Base-by-base conservation (phyloP, 92 coral and sea anemone genomes). In the Epizoanthus fatuus region DNA sequence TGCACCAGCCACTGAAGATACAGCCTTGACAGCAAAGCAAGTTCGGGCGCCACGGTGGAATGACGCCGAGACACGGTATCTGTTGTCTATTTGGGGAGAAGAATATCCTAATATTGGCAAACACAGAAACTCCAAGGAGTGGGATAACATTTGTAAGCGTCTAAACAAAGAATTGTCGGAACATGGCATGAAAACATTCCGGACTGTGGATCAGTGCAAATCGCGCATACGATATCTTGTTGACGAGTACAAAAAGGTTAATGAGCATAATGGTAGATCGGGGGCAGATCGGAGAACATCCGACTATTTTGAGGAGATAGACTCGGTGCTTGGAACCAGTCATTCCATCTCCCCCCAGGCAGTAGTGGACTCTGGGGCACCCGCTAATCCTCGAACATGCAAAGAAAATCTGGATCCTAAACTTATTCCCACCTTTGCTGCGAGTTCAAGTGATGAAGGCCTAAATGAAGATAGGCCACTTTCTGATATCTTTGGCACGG, bases 21-120 rank as follows among this genome's bases (percentile, higher is more conserved):
- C 25, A 22, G 25, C 25, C 25, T 22, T 22, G 25, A 22, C 25
- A 22, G 25, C 25, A 22, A 22, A 22, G 25, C 25, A 22, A 22
- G 25, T 22, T 22, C 25, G 25, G 25, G 25, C 25, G 25, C 25
- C 25, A 22, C 25, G 25, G 25, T 22, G 25, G 25, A 22, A 22
- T 22, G 25, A 22, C 25, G 25, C 25, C 25, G 0, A 22, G 25
- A 22, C 25, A 22, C 0, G 25, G 25, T 22, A 22, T 22, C 25
- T 22, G 25, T 63, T 85, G 45, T 44, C 65, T 10, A 53, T 85
- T 42, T 85, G 88, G 88, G 88, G 55, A 16, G 88, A 85, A 39
- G 75, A 85, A 66, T 64, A 85, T 53, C 68, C 75, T n/a, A 85
- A 65, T 56, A 85, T 85, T 17, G 78, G 88, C 84, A 81, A 75